Evolutionary conservation across 2,797 vertebrate species (phyloP).

Genomic region (Crenichthys baileyi): DNA sequence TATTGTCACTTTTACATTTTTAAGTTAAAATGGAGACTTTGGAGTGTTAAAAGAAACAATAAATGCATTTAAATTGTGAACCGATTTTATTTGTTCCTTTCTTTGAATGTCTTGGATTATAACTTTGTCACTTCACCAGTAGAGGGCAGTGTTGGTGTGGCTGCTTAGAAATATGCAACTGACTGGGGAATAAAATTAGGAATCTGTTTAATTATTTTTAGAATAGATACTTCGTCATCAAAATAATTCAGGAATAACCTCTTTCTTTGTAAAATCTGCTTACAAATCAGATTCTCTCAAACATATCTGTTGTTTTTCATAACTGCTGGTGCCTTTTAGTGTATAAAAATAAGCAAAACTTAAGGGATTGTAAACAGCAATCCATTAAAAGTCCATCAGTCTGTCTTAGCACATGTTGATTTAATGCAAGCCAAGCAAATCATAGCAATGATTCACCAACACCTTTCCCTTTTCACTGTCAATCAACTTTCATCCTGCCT

Average conservation of each 20-base stretch:
- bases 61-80: slow-evolving; percentile 41
- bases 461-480: background rate
- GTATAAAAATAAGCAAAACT: background rate
- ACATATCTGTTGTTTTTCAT: background rate
- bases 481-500: background rate
- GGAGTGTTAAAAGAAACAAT: slow-evolving; percentile 29
- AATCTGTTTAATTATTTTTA: slow-evolving; percentile 42
- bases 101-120: slow-evolving; percentile 7
- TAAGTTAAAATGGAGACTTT: slow-evolving; percentile 54
- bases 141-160: slow-evolving; percentile 48
- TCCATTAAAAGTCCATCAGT: slow-evolving; percentile 12
- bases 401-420: slow-evolving; percentile 13
- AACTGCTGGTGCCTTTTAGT: background rate
- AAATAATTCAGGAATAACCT: slow-evolving; percentile 27
- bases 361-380: slow-evolving; percentile 1
- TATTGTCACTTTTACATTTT: slow-evolving; percentile 36
- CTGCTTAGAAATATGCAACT: background rate
- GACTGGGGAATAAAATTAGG: slow-evolving; percentile 11
- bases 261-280: background rate
- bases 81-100: background rate
- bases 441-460: background rate
- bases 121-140: slow-evolving; percentile 29
- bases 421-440: background rate
- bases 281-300: background rate
- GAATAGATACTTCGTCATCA: slow-evolving; percentile 27